phyloP scores from a whole-genome alignment of 2,888 invertebrate genomes.

The Digitonthophagus gazella region DNA sequence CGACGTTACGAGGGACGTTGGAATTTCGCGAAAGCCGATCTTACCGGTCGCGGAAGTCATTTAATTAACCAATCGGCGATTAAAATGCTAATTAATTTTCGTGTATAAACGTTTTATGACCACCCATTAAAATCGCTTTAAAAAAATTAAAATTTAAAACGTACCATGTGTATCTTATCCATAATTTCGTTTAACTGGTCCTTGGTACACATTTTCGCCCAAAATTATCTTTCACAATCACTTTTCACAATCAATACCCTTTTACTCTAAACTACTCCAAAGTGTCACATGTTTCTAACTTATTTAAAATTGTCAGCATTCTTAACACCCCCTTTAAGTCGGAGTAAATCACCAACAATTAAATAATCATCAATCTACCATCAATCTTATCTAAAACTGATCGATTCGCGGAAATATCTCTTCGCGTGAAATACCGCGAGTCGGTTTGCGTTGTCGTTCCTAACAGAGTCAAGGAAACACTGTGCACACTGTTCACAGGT shows the following conservation, averaged over 20 bases:
- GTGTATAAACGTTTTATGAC: not conserved
- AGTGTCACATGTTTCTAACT: not conserved
- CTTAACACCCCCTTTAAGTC: too few species aligned
- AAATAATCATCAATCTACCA: too few species aligned
- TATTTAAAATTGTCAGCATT: too few species aligned
- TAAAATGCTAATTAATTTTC: not conserved
- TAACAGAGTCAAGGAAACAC: not conserved
- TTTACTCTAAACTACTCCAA: too few species aligned
- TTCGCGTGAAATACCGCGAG: too few species aligned
- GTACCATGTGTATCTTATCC: conserved; percentile 73
- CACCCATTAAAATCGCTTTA: too few species aligned
- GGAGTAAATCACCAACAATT: too few species aligned
- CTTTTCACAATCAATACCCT: too few species aligned
- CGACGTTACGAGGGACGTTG: not conserved
- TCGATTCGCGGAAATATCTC: too few species aligned
- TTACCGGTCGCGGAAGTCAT: not conserved
- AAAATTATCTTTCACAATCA: too few species aligned
- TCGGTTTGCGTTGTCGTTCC: not conserved
- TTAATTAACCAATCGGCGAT: not conserved
- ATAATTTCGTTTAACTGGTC: conserved; percentile 69
- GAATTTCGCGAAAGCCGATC: not conserved
- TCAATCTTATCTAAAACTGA: too few species aligned
- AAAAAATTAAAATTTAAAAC: too few species aligned
- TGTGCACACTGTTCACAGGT: conserved; percentile 4
- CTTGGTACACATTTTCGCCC: conserved; percentile 62